phyloP scores from a whole-genome alignment of 2,797 vertebrate species.

The Halcyon chelicuti region DNA sequence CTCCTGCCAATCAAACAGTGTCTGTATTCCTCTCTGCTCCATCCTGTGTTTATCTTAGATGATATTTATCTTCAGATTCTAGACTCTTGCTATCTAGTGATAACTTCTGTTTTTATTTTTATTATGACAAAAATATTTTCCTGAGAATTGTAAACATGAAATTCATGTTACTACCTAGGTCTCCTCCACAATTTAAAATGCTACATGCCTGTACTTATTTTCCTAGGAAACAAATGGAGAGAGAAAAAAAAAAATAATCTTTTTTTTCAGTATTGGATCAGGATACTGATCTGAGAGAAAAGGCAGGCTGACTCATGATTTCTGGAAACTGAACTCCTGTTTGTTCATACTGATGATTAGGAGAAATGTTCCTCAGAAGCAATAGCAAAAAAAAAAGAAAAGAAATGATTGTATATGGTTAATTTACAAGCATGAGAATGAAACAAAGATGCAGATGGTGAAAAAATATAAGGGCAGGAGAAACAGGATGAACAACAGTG shows the following conservation, averaged over 20 bases:
- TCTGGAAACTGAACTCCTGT: not conserved
- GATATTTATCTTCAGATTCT: not conserved
- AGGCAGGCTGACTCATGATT: not conserved
- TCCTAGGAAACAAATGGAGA: not conserved
- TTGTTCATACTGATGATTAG: not conserved
- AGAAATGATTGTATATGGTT: not conserved
- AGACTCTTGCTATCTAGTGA: not conserved
- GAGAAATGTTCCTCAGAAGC: not conserved
- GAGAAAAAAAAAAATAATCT: not conserved
- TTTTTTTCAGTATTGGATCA: not conserved
- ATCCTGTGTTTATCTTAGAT: not conserved
- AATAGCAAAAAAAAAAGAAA: not conserved
- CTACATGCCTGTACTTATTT: not conserved
- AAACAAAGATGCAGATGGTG: constrained; percentile 45
- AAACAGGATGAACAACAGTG: not conserved
- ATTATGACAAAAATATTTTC: not conserved
- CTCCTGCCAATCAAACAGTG: not conserved
- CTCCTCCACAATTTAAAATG: not conserved
- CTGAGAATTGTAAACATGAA: not conserved
- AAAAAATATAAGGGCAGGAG: not conserved
- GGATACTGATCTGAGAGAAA: not conserved
- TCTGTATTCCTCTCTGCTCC: not conserved
- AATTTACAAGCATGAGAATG: constrained; percentile 5
- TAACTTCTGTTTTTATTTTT: not conserved
- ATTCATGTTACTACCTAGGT: not conserved